Percentiles rank a stretch among this genome's conserved stretches.
phyloP scores from a whole-genome alignment of 2,113 vertebrate species.

The Regulus satrapa region DNA sequence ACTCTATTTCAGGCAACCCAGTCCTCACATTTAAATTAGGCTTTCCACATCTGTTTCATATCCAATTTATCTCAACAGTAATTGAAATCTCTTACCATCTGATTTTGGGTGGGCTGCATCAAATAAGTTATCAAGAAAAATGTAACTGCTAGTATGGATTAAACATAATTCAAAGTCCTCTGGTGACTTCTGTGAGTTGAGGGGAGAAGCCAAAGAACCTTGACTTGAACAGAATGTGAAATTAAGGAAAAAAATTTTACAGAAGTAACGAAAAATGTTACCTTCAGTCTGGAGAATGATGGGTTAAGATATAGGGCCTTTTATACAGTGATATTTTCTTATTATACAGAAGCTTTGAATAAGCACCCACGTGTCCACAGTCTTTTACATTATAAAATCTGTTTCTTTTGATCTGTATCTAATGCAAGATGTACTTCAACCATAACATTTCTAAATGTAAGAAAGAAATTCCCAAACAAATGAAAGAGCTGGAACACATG shows the following conservation, averaged over 20 bases:
- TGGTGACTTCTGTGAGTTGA: neutral
- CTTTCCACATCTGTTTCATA: slow-evolving; percentile 9
- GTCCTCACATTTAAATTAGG: neutral
- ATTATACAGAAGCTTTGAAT: neutral
- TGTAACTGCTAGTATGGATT: neutral
- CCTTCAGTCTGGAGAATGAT: neutral
- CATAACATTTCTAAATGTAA: neutral
- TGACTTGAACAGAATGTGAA: neutral
- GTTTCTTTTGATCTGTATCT: neutral
- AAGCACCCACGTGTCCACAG: neutral
- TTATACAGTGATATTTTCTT: neutral
- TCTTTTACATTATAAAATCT: neutral
- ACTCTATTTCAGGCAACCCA: neutral
- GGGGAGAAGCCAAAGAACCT: neutral
- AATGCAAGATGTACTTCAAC: neutral
- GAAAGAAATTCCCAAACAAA: neutral
- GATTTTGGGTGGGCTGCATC: neutral
- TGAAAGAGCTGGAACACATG: neutral
- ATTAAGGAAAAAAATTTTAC: neutral
- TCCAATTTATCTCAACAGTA: neutral
- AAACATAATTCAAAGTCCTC: neutral
- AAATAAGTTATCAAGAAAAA: neutral
- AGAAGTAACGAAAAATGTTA: neutral
- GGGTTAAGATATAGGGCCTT: neutral
- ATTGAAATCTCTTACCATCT: neutral